These are phyloP conservation scores for Melanotaenia duboulayi DNA, from an alignment of 2,113 vertebrate species.

Conservation along the genomic window DNA sequence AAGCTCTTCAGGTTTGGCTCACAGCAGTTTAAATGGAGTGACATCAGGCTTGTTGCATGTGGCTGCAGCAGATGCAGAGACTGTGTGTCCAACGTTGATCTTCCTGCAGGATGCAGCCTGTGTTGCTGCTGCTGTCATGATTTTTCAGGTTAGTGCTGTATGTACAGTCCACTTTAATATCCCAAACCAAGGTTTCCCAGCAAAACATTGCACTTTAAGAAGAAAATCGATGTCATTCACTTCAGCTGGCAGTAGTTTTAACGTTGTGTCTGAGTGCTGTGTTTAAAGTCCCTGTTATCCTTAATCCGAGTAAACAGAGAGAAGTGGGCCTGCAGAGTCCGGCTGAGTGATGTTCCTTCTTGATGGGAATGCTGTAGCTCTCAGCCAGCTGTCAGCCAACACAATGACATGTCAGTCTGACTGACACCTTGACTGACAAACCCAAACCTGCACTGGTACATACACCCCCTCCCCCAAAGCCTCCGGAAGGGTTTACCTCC, in stretches of 20 bases:
- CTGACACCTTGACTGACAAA: slow-evolving; percentile 70
- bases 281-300: slow-evolving; percentile 20
- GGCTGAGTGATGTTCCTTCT: slow-evolving; percentile 61
- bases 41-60: too few species aligned
- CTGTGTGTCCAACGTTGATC: too few species aligned
- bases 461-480: background rate
- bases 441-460: slow-evolving; percentile 29
- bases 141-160: too few species aligned
- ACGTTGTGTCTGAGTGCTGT: background rate
- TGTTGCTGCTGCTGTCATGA: background rate
- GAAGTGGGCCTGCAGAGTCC: slow-evolving; percentile 35
- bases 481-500: slow-evolving; percentile 10
- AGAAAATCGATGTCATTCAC: background rate
- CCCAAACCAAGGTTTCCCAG: background rate
- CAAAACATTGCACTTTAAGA: background rate
- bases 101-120: too few species aligned
- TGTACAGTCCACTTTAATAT: too few species aligned
- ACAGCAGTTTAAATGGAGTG: too few species aligned
- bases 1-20: too few species aligned
- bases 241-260: background rate
- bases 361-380: slow-evolving; percentile 66
- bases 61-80: too few species aligned
- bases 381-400: slow-evolving; percentile 60
- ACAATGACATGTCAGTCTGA: slow-evolving; percentile 63
- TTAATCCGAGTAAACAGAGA: slow-evolving; percentile 22